Evolutionary conservation across 2,888 invertebrate genomes (phyloP), one percentile per base, ranked within the genome.

Genomic region (Campoplex capitator): DNA sequence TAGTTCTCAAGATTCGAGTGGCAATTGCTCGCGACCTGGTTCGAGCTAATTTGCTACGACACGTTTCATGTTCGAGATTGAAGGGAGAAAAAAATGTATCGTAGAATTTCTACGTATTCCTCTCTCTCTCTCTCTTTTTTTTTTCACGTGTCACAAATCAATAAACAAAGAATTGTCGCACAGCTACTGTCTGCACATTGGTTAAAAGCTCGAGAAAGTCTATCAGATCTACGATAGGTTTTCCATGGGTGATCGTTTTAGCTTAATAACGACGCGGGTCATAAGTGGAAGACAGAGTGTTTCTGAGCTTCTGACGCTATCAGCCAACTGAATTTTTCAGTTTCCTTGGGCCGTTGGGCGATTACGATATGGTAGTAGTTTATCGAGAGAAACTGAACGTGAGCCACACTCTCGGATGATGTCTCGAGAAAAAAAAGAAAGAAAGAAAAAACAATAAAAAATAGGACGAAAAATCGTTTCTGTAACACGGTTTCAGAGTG

Each of bases 1-100:
- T 54, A 65, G 67, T 78, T 42, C 23, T 80, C 58, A 68, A 84
- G 70, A 70, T 32, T 84, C 58, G 62, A 84, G 79, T 80, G 75
- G 68, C 45, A 75, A 84, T 35, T 35, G 51, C 23, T 65, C 73
- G 80, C 73, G 84, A 84, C 84, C 84, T 75, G 54, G 48, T 74
- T 84, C 74, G 74, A 28, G 78, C 74, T 70, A 56, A 71, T 80
- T 62, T 4, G 80, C 62, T 73, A 38, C 73, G 23, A 62, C 38
- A 73, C 48, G 48, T 73, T 71, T 38, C 51, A 9, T 23, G 18
- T 4, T 42, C 11, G 68, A 23, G 42, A 68, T 68, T 42, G 38
- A 58, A 58, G 58, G 28, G 13, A 28, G 28, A 71, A 71, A 70
- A 23, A n/a, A 45, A 70, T 42, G 13, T 38, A 68, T 68, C 35